A percentile compares a stretch with the other conserved stretches of the same genome.
phyloP scores from a whole-genome alignment of 2,797 vertebrate genomes.

The Sylvia borin region DNA sequence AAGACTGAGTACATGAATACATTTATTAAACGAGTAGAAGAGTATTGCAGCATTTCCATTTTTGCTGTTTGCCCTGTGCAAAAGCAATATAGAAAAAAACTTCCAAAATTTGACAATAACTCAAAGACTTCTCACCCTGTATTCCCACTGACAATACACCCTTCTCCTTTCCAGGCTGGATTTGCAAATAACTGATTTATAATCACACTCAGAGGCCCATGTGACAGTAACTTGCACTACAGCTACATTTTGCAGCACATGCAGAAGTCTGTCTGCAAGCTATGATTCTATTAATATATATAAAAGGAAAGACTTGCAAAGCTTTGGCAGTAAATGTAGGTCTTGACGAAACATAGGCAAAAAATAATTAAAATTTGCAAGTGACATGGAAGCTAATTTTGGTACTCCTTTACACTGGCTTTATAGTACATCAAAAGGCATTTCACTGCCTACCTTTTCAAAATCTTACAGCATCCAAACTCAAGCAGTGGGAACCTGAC shows the following conservation, averaged over 20 bases:
- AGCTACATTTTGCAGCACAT: not conserved
- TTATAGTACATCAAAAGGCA: conserved; percentile 13
- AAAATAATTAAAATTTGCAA: conserved; percentile 19
- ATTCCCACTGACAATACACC: not conserved
- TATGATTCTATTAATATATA: not conserved
- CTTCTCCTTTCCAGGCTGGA: not conserved
- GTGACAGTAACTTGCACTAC: not conserved
- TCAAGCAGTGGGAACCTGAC: not conserved
- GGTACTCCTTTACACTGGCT: not conserved
- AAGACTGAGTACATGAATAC: not conserved
- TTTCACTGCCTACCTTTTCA: conserved; percentile 19
- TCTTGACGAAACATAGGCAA: conserved; percentile 1
- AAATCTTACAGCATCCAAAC: conserved; percentile 29
- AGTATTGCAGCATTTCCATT: not conserved
- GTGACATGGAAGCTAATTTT: not conserved
- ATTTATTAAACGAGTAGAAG: not conserved
- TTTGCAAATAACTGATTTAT: not conserved
- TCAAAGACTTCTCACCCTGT: not conserved
- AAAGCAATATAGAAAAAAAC: not conserved
- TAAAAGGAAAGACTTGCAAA: not conserved
- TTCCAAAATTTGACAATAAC: not conserved
- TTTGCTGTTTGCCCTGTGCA: not conserved
- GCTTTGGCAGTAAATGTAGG: conserved; percentile 7
- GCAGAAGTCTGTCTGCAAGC: not conserved
- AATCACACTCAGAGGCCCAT: not conserved